phyloP scores from a whole-genome alignment of 2,797 vertebrate species.

The Apodemus agrarius region DNA sequence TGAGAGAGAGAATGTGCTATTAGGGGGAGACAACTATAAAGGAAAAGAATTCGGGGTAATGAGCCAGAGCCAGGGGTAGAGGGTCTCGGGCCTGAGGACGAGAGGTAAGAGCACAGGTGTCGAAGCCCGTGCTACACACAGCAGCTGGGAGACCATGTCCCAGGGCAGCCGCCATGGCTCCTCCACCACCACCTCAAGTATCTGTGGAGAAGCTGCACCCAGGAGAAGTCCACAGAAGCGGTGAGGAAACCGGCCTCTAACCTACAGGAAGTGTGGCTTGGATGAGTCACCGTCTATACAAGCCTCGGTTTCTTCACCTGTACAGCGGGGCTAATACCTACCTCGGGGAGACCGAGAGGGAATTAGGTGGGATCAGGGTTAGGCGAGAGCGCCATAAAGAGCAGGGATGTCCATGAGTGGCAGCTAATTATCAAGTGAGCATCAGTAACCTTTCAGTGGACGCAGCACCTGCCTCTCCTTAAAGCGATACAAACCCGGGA shows the following conservation, averaged over 20 bases:
- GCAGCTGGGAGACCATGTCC: background rate
- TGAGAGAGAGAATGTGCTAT: background rate
- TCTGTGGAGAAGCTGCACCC: background rate
- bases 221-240: background rate
- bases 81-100: background rate
- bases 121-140: background rate
- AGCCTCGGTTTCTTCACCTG: constrained; percentile 65
- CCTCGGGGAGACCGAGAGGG: background rate
- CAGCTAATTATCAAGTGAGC: constrained; percentile 51
- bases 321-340: constrained; percentile 40
- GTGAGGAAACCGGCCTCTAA: background rate
- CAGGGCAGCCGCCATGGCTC: background rate
- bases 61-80: background rate
- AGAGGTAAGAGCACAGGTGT: background rate
- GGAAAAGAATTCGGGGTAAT: background rate
- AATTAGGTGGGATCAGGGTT: constrained; percentile 31
- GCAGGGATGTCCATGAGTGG: constrained; percentile 17
- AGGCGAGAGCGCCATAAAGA: constrained; percentile 35
- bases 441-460: background rate
- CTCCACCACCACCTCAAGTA: background rate
- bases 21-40: background rate
- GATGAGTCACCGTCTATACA: constrained; percentile 63
- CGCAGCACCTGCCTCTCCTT: background rate
- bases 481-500: background rate
- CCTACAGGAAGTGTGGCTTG: background rate